Percentiles rank a stretch among this genome's conserved stretches.
Evolutionary conservation across 2,888 invertebrate species (phyloP).

Genomic region (Platycheirus rosarum): DNA sequence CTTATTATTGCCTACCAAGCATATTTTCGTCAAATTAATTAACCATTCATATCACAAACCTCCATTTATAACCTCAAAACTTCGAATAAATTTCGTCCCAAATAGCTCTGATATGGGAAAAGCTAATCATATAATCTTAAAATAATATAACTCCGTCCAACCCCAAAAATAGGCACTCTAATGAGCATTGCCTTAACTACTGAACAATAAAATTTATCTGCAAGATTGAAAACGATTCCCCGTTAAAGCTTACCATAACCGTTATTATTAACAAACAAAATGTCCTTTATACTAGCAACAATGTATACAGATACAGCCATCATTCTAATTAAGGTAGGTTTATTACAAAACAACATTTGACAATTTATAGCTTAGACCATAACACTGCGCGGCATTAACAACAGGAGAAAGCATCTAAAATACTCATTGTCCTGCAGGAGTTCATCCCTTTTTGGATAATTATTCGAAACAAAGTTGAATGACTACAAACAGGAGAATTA

Average conservation of each 20-base stretch:
- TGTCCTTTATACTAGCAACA: constrained; percentile 30
- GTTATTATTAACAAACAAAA: constrained; percentile 36
- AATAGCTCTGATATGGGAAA: background rate
- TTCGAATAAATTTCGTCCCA: background rate
- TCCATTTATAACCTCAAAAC: too few species aligned
- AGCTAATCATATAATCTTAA: background rate
- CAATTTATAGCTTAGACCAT: constrained; percentile 66
- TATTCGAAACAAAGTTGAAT: constrained; percentile 69
- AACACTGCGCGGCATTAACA: background rate
- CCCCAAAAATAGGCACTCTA: constrained; percentile 28
- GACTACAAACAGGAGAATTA: constrained; percentile 66
- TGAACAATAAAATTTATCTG: constrained; percentile 58
- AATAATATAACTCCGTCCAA: constrained; percentile 6
- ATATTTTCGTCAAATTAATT: too few species aligned
- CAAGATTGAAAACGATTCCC: constrained; percentile 42
- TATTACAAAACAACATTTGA: constrained; percentile 59
- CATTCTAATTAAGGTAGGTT: constrained; percentile 68
- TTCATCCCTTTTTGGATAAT: constrained; percentile 60
- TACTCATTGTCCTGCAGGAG: constrained; percentile 25
- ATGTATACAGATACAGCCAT: constrained; percentile 38
- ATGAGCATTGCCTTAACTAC: constrained; percentile 42
- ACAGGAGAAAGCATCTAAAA: constrained; percentile 15
- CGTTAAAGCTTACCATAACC: constrained; percentile 43
- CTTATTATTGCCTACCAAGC: too few species aligned
- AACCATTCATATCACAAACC: too few species aligned